Evolutionary conservation across 2,797 vertebrate species (phyloP), one percentile per base, ranked within the genome.

Genomic region (Coluber constrictor): DNA sequence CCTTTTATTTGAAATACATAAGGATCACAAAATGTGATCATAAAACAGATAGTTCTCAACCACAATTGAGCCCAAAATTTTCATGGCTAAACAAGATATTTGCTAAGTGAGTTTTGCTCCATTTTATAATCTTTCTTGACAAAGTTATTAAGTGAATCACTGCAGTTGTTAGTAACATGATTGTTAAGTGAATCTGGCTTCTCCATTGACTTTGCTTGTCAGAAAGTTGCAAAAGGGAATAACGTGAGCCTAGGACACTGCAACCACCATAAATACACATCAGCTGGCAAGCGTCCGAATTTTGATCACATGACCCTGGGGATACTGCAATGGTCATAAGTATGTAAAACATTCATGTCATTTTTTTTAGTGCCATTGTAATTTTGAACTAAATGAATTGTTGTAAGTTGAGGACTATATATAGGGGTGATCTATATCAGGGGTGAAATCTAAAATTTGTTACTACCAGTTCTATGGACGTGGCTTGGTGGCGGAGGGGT

Each of bases 1-100:
- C 92, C 91, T 95, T 95, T 37, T 37, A 93, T 92, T 93, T 54
- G 0, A 94, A 94, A 93, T 95, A 0, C 94, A 94, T 54, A 93
- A 94, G 95, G 95, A 96, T 96, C 47, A 93, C 86, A 63, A 91
- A 96, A 94, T 55, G 91, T 25, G 92, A 94, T 94, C 63, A 59
- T 90, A 95, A 94, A 96, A 96, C 89, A 94, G 56, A 91, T 54
- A 18, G 16, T 74, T 15, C 66, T 74, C 6, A 2, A 74, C 15
- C 7, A 18, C n/a, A 37, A 29, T 0, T 66, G 61, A 66, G 27
- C 3, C 27, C 61, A 66, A 66, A 66, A 2, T n/a, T 29, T 66
- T n/a, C 2, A 18, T 74, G 66, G 66, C 15, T 32, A 32, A 70
- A 70, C n/a, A 32, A 70, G 6, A 74, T 7, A 74, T 74, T 74